Evolutionary conservation across 2,888 invertebrate species (phyloP).

Genomic region (Microctonus aethiopoides): DNA sequence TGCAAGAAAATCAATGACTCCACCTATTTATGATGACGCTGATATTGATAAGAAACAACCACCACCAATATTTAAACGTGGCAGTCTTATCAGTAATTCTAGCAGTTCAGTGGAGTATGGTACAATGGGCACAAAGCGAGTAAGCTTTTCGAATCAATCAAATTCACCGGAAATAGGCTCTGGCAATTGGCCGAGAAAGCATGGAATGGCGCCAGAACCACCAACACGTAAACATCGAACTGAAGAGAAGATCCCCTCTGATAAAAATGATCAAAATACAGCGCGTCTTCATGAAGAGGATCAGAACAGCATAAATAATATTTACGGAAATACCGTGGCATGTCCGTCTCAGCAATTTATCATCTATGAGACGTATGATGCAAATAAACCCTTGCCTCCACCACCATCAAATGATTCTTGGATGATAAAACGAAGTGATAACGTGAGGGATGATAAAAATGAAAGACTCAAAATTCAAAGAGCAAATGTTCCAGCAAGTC

Average conservation of each 20-base stretch:
- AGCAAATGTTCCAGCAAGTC: constrained; percentile 38
- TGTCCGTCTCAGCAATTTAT: constrained; percentile 15
- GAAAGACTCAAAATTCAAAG: constrained; percentile 34
- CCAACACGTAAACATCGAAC: constrained; percentile 57
- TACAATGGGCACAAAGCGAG: constrained; percentile 67
- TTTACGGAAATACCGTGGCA: constrained; percentile 42
- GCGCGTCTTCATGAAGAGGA: constrained; percentile 43
- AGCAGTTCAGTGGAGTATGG: constrained; percentile 60
- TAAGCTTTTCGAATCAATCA: constrained; percentile 68
- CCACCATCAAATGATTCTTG: constrained; percentile 45
- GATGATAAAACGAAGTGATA: constrained; percentile 43
- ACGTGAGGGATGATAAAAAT: constrained; percentile 40
- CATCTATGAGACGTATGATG: constrained; percentile 54
- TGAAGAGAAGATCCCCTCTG: constrained; percentile 46
- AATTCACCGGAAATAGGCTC: constrained; percentile 45
- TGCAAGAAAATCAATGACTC: constrained; percentile 38
- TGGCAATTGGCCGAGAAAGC: constrained; percentile 68
- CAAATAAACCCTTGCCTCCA: constrained; percentile 67
- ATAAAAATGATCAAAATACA: constrained; percentile 44
- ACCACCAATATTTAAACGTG: constrained; percentile 70
- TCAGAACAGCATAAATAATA: constrained; percentile 40
- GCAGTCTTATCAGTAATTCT: constrained; percentile 66
- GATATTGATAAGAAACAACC: constrained; percentile 44
- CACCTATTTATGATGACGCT: constrained; percentile 47
- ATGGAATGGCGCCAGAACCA: constrained; percentile 64